Conservation (phyloP, 2,888 invertebrate genomes). For the Lithosia quadra region DNA sequence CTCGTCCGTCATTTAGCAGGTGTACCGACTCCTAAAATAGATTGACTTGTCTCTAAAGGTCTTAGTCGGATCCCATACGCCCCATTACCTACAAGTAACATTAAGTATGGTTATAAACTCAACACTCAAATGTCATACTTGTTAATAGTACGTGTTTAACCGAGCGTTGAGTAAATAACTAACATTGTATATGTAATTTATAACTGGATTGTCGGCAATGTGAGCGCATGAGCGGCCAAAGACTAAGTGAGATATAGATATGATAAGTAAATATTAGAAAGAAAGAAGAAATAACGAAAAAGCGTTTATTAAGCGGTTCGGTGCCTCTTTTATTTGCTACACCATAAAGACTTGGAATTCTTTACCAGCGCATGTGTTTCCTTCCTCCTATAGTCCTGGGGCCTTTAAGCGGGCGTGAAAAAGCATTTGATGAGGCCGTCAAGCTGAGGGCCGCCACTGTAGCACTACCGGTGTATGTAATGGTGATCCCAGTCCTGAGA, state of each 20-base stretch:
- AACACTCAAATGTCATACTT: conserved; percentile 25
- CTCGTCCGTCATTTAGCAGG: background rate
- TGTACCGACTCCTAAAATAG: background rate
- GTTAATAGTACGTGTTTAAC: conserved; percentile 32
- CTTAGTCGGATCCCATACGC: background rate
- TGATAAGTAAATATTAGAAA: no score
- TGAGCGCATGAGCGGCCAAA: conserved; percentile 17
- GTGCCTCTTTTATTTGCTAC: no score
- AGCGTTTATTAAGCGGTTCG: no score
- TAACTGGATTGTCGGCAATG: conserved; percentile 40
- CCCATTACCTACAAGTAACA: background rate
- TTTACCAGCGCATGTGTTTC: no score
- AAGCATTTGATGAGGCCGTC: no score
- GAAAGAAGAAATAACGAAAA: no score
- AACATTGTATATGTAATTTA: conserved; percentile 41
- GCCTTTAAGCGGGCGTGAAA: no score
- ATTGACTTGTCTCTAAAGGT: background rate
- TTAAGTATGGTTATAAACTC: conserved; percentile 10
- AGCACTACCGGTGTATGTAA: no score
- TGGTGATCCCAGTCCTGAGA: no score
- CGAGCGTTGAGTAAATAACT: conserved; percentile 35
- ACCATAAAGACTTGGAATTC: no score
- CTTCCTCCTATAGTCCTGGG: no score
- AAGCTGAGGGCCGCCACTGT: no score
- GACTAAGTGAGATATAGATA: conserved; percentile 19